Conservation (phyloP, 2,113 vertebrate species). For the Cyprinodon tularosa region DNA sequence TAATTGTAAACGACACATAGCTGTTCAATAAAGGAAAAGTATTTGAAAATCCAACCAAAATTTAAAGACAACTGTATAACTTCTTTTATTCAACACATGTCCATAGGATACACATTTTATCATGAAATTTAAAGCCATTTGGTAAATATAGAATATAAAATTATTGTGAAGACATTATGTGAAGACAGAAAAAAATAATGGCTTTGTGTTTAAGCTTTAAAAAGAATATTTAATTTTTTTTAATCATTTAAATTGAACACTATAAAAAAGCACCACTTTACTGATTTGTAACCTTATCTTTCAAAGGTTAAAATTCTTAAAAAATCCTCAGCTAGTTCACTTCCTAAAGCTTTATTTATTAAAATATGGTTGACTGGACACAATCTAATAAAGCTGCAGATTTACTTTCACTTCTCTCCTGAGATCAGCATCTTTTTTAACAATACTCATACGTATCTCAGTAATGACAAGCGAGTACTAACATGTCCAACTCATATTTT, state of each 20-base stretch:
- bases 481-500: too few species aligned
- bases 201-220: neutral
- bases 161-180: neutral
- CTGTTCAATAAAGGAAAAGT: neutral
- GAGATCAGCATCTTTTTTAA: neutral
- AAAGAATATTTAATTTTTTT: neutral
- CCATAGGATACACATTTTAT: neutral
- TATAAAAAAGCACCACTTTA: too few species aligned
- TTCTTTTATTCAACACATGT: neutral
- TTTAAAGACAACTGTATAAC: neutral
- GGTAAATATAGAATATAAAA: neutral
- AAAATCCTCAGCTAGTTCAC: neutral
- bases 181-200: neutral
- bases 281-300: neutral
- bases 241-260: neutral
- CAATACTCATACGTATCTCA: neutral
- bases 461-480: neutral
- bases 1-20: neutral
- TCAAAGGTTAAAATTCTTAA: neutral
- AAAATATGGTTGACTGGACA: neutral
- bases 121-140: neutral
- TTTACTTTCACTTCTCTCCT: constrained; percentile 24
- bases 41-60: neutral
- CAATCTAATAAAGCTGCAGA: constrained; percentile 8
- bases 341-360: neutral